Base-by-base conservation (phyloP, 2,888 invertebrate species). In the Patella ulyssiponensis region DNA sequence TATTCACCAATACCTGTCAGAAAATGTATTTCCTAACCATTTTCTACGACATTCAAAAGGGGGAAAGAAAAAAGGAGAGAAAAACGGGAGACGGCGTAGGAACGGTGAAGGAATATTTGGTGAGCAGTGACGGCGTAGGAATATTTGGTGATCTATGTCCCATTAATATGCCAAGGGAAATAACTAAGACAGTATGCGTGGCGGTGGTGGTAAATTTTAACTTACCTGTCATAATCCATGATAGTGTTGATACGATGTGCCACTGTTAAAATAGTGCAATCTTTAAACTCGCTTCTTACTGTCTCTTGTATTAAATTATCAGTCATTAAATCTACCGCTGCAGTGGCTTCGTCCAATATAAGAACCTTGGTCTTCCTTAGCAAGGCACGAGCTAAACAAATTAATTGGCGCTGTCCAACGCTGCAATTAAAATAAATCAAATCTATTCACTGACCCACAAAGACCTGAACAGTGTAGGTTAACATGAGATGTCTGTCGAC, bases 271-370 rank as follows among this genome's bases (percentile, higher is more conserved):
- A 78, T 27, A 54, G 76, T 78, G 27, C 75, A 70, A 12, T 71
- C 20, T n/a, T 76, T 52, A 69, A 79, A 79, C 51, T 69, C 76
- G 1, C 69, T 51, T 33, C 79, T 69, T 23, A 79, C 71, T n/a
- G 78, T 78, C 64, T 75, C 71, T 58, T 76, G 75, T 14, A 78
- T 75, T 15, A 75, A 56, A 44, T 58, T 70, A 52, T 76, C 78
- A 7, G 73, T 76, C 52, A 79, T 79, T 76, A 79, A 71, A 75
- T 81, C 81, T 64, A 81, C 79, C 20, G 79, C 79, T 3, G 81
- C 81, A 20, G 81, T 81, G n/a, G 81, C 81, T 23, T 81, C 81
- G 64, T 81, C 81, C 71, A 81, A 23, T 12, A 81, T 56, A 33
- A 81, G 71, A 14, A 81, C 71, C 56, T 73, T 79, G 23, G 75